Conservation (phyloP, 2,113 vertebrate genomes). For the Peromyscus maniculatus region DNA sequence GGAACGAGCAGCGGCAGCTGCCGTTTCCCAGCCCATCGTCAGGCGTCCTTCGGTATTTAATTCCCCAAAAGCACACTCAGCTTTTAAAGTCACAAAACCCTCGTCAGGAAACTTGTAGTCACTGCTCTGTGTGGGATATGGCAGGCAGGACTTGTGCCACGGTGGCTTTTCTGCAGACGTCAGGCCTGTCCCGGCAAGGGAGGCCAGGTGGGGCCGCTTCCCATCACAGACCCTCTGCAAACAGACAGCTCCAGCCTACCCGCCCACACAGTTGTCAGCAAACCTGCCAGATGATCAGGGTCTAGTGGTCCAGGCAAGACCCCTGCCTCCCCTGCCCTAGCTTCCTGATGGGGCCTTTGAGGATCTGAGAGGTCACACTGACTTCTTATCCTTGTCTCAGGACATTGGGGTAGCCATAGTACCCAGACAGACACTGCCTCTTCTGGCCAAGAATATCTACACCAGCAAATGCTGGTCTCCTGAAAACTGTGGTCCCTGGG, state of each 20-base stretch:
- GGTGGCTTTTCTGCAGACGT: not conserved
- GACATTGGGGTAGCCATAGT: not conserved
- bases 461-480: not conserved
- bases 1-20: constrained; percentile 21
- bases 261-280: not conserved
- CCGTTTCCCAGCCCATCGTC: not conserved
- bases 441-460: not conserved
- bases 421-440: not conserved
- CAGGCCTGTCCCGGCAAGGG: not conserved
- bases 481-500: not conserved
- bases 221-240: not conserved
- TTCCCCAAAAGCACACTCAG: not conserved
- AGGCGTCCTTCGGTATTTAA: not conserved
- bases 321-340: rapidly evolving
- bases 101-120: not conserved
- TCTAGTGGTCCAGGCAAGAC: not conserved
- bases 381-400: no score
- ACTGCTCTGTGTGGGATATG: rapidly evolving
- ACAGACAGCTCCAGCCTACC: not conserved
- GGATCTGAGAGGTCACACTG: not conserved
- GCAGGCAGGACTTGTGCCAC: rapidly evolving
- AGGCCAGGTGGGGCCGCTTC: not conserved
- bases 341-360: not conserved
- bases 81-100: not conserved
- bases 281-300: not conserved